phyloP scores from a whole-genome alignment of 2,113 vertebrate species.

The Ailurus styani region DNA sequence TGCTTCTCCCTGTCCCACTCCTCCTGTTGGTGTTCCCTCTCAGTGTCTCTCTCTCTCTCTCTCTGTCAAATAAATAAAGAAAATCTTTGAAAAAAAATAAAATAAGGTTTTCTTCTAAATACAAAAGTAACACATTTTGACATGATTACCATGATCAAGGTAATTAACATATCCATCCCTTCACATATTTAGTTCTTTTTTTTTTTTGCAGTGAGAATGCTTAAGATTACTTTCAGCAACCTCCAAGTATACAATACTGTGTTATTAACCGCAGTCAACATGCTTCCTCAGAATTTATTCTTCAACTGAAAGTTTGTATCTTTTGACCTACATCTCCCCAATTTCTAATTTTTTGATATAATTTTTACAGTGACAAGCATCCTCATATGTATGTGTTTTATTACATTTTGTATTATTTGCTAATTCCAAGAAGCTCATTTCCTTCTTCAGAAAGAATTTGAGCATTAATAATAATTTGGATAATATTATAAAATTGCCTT shows the following conservation, averaged over 20 bases:
- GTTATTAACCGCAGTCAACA: not conserved
- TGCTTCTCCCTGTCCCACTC: no score
- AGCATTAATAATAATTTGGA: not conserved
- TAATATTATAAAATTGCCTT: not conserved
- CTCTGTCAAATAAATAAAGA: no score
- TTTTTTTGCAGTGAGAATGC: not conserved
- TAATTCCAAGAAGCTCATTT: not conserved
- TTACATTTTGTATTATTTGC: not conserved
- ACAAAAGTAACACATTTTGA: not conserved
- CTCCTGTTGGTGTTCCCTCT: no score
- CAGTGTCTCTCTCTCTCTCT: no score
- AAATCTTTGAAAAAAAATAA: no score
- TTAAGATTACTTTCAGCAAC: not conserved
- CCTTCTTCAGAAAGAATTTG: not conserved
- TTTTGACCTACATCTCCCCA: not conserved
- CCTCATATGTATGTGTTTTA: not conserved
- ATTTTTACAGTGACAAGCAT: not conserved
- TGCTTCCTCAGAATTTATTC: not conserved
- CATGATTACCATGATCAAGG: not conserved
- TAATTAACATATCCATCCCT: not conserved
- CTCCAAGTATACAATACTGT: not conserved
- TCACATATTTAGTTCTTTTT: not conserved
- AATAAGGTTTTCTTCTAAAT: not conserved
- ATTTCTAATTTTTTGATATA: not conserved
- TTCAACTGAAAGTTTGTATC: not conserved